phyloP scores from a whole-genome alignment of 1,140 invertebrate genomes.

The Saccostrea cuccullata region DNA sequence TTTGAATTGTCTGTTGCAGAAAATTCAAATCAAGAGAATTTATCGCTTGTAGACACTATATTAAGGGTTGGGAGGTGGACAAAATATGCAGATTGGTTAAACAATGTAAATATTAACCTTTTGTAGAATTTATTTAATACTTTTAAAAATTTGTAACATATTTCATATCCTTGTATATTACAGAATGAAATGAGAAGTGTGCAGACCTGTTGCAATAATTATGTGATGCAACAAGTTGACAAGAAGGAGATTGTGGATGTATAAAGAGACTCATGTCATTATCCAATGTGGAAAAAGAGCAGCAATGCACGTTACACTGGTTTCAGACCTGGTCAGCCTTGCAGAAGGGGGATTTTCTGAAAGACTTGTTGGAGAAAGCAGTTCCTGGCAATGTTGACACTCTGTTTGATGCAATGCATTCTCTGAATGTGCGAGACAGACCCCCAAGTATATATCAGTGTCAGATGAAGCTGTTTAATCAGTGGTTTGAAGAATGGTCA shows the following conservation, averaged over 20 bases:
- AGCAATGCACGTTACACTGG: conserved; percentile 82
- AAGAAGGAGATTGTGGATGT: neutral
- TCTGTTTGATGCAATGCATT: conserved; percentile 85
- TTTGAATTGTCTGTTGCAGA: too few relatives aligned
- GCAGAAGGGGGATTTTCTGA: conserved; percentile 90
- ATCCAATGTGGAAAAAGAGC: conserved; percentile 69
- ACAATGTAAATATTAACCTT: too few relatives aligned
- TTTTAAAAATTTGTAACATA: too few relatives aligned
- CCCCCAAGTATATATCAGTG: conserved; percentile 93
- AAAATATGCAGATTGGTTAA: too few relatives aligned
- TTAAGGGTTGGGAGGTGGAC: too few relatives aligned
- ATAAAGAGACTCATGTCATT: conserved; percentile 56
- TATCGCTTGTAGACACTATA: too few relatives aligned
- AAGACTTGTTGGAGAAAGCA: conserved; percentile 85
- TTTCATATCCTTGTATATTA: neutral
- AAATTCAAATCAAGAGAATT: too few relatives aligned
- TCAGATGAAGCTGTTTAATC: conserved; percentile 90
- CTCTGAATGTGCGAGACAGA: conserved; percentile 83
- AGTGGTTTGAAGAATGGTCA: conserved; percentile 91
- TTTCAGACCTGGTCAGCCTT: conserved; percentile 93
- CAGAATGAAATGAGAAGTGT: neutral
- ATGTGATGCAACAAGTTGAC: neutral
- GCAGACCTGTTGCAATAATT: neutral
- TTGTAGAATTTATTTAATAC: too few relatives aligned
- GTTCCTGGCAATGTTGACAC: conserved; percentile 84